These are phyloP conservation scores for Bucorvus abyssinicus DNA, from an alignment of 2,797 vertebrate species.

Conservation along the genomic window DNA sequence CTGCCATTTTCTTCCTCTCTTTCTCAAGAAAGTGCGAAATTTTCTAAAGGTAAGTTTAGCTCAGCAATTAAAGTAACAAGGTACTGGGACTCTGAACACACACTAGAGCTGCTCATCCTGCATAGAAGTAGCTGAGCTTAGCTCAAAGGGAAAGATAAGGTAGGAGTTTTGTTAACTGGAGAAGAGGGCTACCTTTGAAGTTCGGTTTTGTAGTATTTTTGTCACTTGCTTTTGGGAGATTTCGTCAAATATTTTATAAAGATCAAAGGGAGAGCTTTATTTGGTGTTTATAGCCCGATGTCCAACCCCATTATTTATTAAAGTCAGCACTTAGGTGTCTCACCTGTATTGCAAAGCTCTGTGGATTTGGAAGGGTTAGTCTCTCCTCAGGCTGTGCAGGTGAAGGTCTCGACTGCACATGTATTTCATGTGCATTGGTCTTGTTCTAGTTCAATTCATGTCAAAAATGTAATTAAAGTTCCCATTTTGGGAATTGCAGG, in stretches of 20 bases:
- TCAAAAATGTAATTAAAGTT: not conserved
- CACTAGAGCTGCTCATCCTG: not conserved
- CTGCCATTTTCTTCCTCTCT: not conserved
- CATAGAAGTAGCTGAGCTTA: not conserved
- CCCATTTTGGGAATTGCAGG: not conserved
- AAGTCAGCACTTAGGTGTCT: not conserved
- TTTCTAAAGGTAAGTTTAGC: not conserved
- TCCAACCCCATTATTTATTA: not conserved
- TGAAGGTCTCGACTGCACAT: not conserved
- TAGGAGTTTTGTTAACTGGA: not conserved
- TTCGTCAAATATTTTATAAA: not conserved
- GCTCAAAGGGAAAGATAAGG: not conserved
- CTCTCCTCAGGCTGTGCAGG: not conserved
- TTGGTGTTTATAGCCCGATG: not conserved
- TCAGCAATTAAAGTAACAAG: not conserved
- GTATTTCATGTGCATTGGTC: not conserved
- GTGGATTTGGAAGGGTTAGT: not conserved
- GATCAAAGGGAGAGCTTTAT: slow-evolving; percentile 19
- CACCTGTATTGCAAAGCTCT: not conserved
- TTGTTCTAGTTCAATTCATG: not conserved
- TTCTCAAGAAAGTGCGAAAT: not conserved
- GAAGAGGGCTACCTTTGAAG: slow-evolving; percentile 1
- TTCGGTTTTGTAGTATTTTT: slow-evolving; percentile 11
- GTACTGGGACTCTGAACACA: not conserved
- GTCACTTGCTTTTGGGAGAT: not conserved